These are phyloP conservation scores for Eurytemora carolleeae DNA, from an alignment of 1,140 invertebrate genomes.

Conservation along the genomic window DNA sequence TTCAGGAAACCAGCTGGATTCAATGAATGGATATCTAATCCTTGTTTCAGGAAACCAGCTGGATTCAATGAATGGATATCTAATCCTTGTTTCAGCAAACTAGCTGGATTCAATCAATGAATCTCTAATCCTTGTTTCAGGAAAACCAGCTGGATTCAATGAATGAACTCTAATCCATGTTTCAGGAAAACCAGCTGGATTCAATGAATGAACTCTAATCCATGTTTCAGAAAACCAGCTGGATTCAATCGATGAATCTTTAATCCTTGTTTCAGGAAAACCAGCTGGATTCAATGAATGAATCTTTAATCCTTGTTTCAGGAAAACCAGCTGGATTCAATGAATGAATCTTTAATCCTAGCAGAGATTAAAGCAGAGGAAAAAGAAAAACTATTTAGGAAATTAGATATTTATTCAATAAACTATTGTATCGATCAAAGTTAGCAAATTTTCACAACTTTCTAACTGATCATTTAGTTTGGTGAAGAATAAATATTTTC, in stretches of 20 bases:
- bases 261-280: not conserved
- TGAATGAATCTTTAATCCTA: not conserved
- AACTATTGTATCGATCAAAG: too few relatives aligned
- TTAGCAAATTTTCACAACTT: too few relatives aligned
- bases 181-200: not conserved
- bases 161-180: not conserved
- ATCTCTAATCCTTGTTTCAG: too few relatives aligned
- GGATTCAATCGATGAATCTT: not conserved
- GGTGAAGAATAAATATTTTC: too few relatives aligned
- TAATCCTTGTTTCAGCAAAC: too few relatives aligned
- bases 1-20: too few relatives aligned
- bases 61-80: too few relatives aligned
- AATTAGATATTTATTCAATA: too few relatives aligned
- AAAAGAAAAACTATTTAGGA: not conserved
- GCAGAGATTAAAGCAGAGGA: not conserved
- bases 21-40: too few relatives aligned
- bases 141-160: not conserved
- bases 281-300: not conserved
- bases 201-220: not conserved
- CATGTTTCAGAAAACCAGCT: not conserved
- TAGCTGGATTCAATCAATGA: too few relatives aligned
- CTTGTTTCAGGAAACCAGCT: too few relatives aligned
- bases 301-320: not conserved
- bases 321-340: not conserved
- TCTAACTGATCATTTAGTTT: too few relatives aligned